A percentile compares a stretch with the other conserved stretches of the same genome.
Conservation (phyloP, 2,797 vertebrate species). For the Girardinus metallicus region DNA sequence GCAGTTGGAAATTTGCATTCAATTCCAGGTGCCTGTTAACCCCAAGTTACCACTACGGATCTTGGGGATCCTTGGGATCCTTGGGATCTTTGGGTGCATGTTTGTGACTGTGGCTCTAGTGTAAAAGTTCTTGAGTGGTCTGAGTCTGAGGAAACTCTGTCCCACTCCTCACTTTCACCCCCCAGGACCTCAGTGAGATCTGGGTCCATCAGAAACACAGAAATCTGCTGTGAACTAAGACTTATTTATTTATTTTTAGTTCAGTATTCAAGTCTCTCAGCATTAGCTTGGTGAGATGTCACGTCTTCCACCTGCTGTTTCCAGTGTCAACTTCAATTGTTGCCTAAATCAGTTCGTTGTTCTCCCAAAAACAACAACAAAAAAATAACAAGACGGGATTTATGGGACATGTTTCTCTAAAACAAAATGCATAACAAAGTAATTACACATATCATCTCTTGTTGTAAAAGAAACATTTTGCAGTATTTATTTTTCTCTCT, state of each 20-base stretch:
- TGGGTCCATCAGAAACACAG: neutral
- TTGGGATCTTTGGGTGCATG: neutral
- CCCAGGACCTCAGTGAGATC: neutral
- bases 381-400: neutral
- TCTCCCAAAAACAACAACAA: neutral
- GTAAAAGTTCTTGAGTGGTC: neutral
- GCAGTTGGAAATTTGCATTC: neutral
- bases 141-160: neutral
- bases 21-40: neutral
- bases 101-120: neutral
- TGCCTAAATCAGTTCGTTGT: neutral
- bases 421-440: neutral
- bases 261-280: neutral
- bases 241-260: neutral
- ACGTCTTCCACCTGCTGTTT: constrained; percentile 6
- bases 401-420: neutral
- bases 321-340: neutral
- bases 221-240: neutral
- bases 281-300: neutral
- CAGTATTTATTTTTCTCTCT: neutral
- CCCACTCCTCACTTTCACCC: neutral
- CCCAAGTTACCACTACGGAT: neutral
- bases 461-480: neutral
- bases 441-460: neutral
- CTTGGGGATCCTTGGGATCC: neutral